Evolutionary conservation across 2,888 invertebrate genomes (phyloP).

Genomic region (Galerucella pusilla): DNA sequence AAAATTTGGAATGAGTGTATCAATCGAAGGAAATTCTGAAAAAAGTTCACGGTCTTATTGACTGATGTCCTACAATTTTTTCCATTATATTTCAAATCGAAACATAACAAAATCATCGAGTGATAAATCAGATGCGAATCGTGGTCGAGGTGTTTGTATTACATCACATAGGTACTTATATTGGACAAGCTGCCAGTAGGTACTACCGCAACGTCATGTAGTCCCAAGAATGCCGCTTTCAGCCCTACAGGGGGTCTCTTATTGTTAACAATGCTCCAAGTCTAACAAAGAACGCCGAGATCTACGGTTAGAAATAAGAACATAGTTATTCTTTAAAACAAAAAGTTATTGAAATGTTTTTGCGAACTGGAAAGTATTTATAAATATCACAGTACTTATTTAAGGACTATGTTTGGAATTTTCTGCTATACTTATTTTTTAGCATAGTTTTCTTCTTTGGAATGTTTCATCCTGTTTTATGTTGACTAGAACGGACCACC

Average conservation of each 20-base stretch:
- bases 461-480: too few species aligned
- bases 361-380: background rate
- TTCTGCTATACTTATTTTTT: too few species aligned
- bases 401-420: too few species aligned
- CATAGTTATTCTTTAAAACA: background rate
- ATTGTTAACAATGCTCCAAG: constrained; percentile 15
- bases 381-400: background rate
- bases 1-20: too few species aligned
- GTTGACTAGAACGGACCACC: too few species aligned
- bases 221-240: constrained; percentile 20
- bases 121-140: constrained; percentile 5
- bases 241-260: constrained; percentile 20
- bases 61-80: too few species aligned
- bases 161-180: constrained; percentile 15
- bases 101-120: background rate
- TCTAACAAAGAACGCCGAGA: constrained; percentile 17
- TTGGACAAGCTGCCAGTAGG: constrained; percentile 15
- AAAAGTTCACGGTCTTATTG: too few species aligned
- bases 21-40: too few species aligned
- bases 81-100: too few species aligned
- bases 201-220: constrained; percentile 19
- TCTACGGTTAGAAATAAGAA: constrained; percentile 8
- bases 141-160: constrained; percentile 16
- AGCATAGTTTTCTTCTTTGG: too few species aligned
- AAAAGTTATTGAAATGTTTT: background rate